Conservation (phyloP, 2,888 invertebrate genomes). For the Ennomos quercinarius region DNA sequence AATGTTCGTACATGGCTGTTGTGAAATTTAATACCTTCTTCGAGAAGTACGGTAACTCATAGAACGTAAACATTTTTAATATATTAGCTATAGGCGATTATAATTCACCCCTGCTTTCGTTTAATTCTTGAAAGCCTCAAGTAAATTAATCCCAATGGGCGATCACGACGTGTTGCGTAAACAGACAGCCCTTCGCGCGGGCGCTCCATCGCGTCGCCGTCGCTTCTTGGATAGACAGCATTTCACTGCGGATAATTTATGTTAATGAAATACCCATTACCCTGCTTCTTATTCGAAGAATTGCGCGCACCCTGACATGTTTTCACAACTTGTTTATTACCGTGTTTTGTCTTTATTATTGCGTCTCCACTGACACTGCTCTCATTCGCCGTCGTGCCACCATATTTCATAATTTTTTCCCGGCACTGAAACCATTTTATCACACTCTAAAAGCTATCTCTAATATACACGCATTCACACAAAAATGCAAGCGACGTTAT, state of each 20-base stretch:
- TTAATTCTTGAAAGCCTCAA: slow-evolving; percentile 59
- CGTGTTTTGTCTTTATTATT: slow-evolving; percentile 76
- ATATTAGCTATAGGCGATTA: slow-evolving; percentile 37
- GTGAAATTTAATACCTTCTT: slow-evolving; percentile 67
- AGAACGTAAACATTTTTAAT: slow-evolving; percentile 32
- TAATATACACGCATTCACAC: slow-evolving; percentile 48
- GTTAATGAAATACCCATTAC: slow-evolving; percentile 82
- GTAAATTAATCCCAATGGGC: slow-evolving; percentile 70
- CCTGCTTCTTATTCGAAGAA: slow-evolving; percentile 69
- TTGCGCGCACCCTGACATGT: slow-evolving; percentile 65
- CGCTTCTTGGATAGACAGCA: slow-evolving; percentile 60
- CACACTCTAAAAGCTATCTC: slow-evolving; percentile 59
- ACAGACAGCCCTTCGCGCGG: slow-evolving; percentile 61
- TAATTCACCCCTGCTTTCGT: slow-evolving; percentile 42
- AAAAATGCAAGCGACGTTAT: slow-evolving; percentile 46
- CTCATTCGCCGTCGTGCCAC: slow-evolving; percentile 48
- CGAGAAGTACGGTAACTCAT: slow-evolving; percentile 41
- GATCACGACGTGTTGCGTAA: slow-evolving; percentile 69
- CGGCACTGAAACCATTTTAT: slow-evolving; percentile 56
- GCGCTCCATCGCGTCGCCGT: slow-evolving; percentile 43
- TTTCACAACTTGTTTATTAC: slow-evolving; percentile 74
- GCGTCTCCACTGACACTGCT: slow-evolving; percentile 66
- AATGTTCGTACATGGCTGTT: slow-evolving; percentile 66
- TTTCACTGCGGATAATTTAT: slow-evolving; percentile 77
- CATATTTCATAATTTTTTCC: slow-evolving; percentile 66